These are phyloP conservation scores for Priocnemis perturbator DNA, from an alignment of 2,888 invertebrate genomes.

Conservation along the genomic window DNA sequence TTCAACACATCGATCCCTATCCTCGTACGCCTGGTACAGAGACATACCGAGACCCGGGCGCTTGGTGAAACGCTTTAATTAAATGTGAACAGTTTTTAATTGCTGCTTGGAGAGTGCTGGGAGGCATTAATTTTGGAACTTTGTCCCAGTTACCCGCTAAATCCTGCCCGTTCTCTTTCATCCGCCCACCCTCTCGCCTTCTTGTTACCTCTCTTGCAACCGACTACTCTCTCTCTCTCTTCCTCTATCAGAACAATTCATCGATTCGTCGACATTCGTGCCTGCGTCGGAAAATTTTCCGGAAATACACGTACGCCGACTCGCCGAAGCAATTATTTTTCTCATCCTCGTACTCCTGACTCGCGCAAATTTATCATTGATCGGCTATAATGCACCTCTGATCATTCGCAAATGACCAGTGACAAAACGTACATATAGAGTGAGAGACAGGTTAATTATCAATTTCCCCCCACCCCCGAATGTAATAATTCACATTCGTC, in stretches of 20 bases:
- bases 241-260: slow-evolving; percentile 33
- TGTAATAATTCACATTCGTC: too few species aligned
- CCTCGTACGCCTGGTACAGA: slow-evolving; percentile 21
- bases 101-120: slow-evolving; percentile 52
- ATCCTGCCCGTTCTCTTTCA: slow-evolving; percentile 30
- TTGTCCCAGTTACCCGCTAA: slow-evolving; percentile 58
- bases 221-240: slow-evolving; percentile 4
- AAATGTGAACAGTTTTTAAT: slow-evolving; percentile 68
- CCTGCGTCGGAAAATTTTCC: background rate
- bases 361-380: too few species aligned
- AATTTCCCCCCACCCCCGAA: too few species aligned
- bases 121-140: slow-evolving; percentile 60
- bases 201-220: too few species aligned
- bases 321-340: background rate
- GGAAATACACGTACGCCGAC: too few species aligned
- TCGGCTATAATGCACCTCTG: too few species aligned
- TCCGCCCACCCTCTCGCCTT: slow-evolving; percentile 8
- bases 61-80: slow-evolving; percentile 60
- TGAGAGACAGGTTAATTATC: too few species aligned
- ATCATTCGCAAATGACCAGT: too few species aligned
- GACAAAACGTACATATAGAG: too few species aligned
- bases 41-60: slow-evolving; percentile 28
- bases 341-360: too few species aligned
- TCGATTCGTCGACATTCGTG: slow-evolving; percentile 39
- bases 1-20: slow-evolving; percentile 41